Evolutionary conservation across 1,140 invertebrate genomes (phyloP).

Genomic region (Oreohelix idahoensis): DNA sequence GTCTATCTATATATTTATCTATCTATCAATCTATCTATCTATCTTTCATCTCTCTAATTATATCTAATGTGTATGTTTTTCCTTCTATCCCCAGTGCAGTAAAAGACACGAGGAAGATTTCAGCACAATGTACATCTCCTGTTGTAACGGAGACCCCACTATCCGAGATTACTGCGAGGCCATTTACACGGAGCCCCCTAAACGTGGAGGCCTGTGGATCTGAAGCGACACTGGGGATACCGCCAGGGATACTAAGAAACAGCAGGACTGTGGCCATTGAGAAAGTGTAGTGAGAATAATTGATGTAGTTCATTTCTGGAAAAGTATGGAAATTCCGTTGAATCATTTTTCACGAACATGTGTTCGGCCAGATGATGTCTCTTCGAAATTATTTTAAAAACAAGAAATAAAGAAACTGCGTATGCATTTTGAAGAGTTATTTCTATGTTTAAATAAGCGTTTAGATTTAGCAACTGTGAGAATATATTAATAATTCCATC

Average conservation of each 20-base stretch:
- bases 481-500: too few relatives aligned
- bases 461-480: too few relatives aligned
- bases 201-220: neutral
- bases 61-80: neutral
- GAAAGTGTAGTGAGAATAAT: too few relatives aligned
- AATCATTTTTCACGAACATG: too few relatives aligned
- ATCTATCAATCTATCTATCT: neutral
- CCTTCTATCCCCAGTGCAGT: neutral
- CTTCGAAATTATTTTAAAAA: too few relatives aligned
- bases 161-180: neutral
- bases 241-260: too few relatives aligned
- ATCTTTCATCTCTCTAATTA: neutral
- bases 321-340: neutral
- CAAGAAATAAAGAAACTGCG: too few relatives aligned
- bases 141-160: neutral
- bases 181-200: neutral
- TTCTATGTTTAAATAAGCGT: too few relatives aligned
- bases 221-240: neutral
- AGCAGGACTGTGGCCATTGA: too few relatives aligned
- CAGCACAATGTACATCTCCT: neutral
- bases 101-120: constrained; percentile 1
- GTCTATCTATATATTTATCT: too few relatives aligned
- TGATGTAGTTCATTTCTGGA: neutral
- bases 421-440: too few relatives aligned
- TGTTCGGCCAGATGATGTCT: too few relatives aligned